Evolutionary conservation across 2,797 vertebrate species (phyloP).

Genomic region (Lerista edwardsae): DNA sequence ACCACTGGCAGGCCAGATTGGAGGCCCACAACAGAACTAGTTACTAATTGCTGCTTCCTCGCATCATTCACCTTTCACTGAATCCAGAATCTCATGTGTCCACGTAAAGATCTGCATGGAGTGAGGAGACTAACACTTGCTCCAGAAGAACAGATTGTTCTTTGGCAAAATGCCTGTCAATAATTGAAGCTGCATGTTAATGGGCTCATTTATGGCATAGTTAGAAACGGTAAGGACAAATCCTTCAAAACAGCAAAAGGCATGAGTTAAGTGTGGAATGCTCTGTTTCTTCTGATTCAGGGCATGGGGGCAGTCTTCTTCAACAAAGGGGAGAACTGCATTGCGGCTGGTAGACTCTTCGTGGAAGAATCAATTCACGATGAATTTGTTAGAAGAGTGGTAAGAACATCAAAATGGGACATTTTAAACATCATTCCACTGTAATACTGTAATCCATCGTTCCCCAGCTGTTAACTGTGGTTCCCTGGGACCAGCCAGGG

Average conservation of each 20-base stretch:
- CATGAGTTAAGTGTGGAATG: slow-evolving; percentile 1
- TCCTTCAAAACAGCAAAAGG: slow-evolving; percentile 24
- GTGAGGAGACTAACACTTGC: not conserved
- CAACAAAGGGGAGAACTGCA: slow-evolving; percentile 99
- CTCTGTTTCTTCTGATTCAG: slow-evolving; percentile 68
- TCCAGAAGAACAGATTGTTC: not conserved
- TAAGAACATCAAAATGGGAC: slow-evolving; percentile 71
- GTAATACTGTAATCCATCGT: not conserved
- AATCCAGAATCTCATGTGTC: not conserved
- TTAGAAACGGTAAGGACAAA: not conserved
- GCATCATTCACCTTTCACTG: not conserved
- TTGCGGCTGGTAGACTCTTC: slow-evolving; percentile 94
- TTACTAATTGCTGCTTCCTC: not conserved
- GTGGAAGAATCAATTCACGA: slow-evolving; percentile 96
- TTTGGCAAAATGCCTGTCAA: not conserved
- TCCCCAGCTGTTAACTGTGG: too few relatives aligned
- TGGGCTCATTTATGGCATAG: not conserved
- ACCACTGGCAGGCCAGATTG: not conserved
- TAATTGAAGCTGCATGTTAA: not conserved
- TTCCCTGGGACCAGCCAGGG: too few relatives aligned
- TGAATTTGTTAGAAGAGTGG: slow-evolving; percentile 91
- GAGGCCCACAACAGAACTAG: too few relatives aligned
- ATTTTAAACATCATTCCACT: not conserved
- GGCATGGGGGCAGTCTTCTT: slow-evolving; percentile 97
- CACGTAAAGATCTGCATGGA: not conserved